phyloP scores from a whole-genome alignment of 2,888 invertebrate species.

The Dioctria rufipes region DNA sequence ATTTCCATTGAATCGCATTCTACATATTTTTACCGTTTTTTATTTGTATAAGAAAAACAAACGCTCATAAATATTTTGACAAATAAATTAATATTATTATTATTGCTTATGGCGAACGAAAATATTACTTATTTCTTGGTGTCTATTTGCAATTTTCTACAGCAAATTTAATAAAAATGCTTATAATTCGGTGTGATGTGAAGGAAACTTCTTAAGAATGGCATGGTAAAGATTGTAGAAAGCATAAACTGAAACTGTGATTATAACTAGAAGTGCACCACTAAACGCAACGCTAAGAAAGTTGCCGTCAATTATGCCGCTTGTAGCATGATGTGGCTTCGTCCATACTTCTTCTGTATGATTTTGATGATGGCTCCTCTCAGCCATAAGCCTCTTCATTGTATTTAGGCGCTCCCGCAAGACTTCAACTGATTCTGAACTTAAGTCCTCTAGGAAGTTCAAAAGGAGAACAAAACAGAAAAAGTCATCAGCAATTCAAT shows the following conservation, averaged over 20 bases:
- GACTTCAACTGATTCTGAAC: slow-evolving; percentile 84
- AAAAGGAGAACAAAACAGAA: neutral
- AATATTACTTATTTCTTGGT: too few relatives aligned
- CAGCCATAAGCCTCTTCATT: slow-evolving; percentile 88
- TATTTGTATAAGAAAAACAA: too few relatives aligned
- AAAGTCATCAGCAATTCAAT: neutral
- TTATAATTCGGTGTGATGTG: slow-evolving; percentile 85
- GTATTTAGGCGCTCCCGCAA: slow-evolving; percentile 82
- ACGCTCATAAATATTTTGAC: too few relatives aligned
- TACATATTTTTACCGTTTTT: too few relatives aligned
- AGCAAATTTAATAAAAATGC: neutral
- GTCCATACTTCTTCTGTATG: slow-evolving; percentile 66
- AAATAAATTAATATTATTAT: too few relatives aligned
- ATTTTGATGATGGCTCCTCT: slow-evolving; percentile 73
- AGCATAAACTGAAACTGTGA: slow-evolving; percentile 87
- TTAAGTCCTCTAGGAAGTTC: slow-evolving; percentile 65
- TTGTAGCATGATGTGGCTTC: slow-evolving; percentile 68
- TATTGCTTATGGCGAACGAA: too few relatives aligned
- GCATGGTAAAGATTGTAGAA: slow-evolving; percentile 88
- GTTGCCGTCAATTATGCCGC: slow-evolving; percentile 85
- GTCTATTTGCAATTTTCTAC: too few relatives aligned
- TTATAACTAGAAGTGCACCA: slow-evolving; percentile 82
- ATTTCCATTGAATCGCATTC: too few relatives aligned
- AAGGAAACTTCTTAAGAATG: slow-evolving; percentile 86
- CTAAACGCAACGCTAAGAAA: slow-evolving; percentile 89